Evolutionary conservation across 2,797 vertebrate species (phyloP).

Genomic region (Spondyliosoma cantharus): DNA sequence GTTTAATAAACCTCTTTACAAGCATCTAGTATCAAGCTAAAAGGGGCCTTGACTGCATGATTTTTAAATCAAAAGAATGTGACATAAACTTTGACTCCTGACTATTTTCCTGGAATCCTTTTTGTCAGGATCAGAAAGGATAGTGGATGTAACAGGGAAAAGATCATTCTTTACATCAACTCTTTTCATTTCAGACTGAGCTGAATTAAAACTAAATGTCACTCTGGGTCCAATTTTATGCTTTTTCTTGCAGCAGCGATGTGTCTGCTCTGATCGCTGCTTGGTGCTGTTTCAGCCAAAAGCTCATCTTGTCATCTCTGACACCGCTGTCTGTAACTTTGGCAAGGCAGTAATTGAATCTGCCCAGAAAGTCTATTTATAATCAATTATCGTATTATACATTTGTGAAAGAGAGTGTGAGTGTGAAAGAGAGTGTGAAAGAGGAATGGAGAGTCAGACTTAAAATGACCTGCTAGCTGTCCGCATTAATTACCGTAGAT

Average conservation of each 20-base stretch:
- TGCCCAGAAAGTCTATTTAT: conserved; percentile 50
- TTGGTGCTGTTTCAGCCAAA: conserved; percentile 13
- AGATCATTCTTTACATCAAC: not conserved
- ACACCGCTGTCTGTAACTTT: conserved; percentile 33
- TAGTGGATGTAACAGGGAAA: not conserved
- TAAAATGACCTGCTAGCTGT: conserved; percentile 36
- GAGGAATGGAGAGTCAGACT: not conserved
- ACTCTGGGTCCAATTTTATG: not conserved
- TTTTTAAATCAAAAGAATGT: conserved; percentile 7
- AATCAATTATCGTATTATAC: conserved; percentile 40
- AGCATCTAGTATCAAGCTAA: not conserved
- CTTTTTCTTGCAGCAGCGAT: conserved; percentile 10
- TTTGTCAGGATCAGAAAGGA: conserved; percentile 35
- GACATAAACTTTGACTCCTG: conserved; percentile 1
- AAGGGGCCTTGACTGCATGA: not conserved
- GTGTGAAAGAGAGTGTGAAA: conserved; percentile 25
- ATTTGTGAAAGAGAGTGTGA: conserved; percentile 34
- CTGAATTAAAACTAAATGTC: conserved; percentile 34
- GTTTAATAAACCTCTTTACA: conserved; percentile 9
- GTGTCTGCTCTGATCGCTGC: conserved; percentile 18
- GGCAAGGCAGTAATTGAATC: conserved; percentile 49
- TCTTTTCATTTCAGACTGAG: conserved; percentile 20
- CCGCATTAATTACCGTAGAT: conserved; percentile 16
- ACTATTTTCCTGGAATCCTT: conserved; percentile 42
- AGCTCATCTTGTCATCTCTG: conserved; percentile 39